Conservation (phyloP, 2,888 invertebrate species). For the Folsomia candida region DNA sequence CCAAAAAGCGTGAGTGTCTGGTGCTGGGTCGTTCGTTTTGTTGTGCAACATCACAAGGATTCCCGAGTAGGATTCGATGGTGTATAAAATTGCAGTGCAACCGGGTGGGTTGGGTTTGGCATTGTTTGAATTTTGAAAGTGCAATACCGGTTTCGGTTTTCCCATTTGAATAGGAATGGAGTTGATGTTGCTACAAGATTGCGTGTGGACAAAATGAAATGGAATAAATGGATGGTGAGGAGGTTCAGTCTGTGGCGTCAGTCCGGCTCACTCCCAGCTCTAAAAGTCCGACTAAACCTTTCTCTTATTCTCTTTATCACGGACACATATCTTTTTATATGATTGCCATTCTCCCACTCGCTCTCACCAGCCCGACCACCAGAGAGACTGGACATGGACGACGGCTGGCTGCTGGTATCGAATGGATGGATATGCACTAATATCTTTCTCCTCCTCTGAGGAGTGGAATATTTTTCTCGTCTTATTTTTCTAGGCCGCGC, state of each 20-base stretch:
- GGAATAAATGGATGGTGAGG: conserved; percentile 9
- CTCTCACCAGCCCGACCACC: neutral
- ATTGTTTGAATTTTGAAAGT: neutral
- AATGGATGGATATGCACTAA: neutral
- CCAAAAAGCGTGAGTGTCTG: neutral
- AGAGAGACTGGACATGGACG: too few species aligned
- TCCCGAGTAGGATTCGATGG: neutral
- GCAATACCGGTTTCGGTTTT: neutral
- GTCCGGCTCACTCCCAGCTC: conserved; percentile 18
- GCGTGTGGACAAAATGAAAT: conserved; percentile 27
- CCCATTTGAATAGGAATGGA: neutral
- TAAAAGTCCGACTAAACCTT: conserved; percentile 10
- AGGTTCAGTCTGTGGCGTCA: conserved; percentile 19
- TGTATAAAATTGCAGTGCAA: neutral
- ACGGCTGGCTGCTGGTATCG: neutral
- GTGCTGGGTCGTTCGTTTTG: neutral
- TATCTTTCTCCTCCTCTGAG: neutral
- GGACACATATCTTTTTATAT: conserved; percentile 5
- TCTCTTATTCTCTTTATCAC: neutral
- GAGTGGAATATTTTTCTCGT: neutral
- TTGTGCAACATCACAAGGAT: neutral
- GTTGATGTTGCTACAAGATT: conserved; percentile 7
- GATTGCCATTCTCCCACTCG: neutral
- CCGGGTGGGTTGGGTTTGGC: neutral
- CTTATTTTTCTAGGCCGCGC: neutral